Evolutionary conservation across 1,140 invertebrate species (phyloP).

Genomic region (Nephila pilipes): DNA sequence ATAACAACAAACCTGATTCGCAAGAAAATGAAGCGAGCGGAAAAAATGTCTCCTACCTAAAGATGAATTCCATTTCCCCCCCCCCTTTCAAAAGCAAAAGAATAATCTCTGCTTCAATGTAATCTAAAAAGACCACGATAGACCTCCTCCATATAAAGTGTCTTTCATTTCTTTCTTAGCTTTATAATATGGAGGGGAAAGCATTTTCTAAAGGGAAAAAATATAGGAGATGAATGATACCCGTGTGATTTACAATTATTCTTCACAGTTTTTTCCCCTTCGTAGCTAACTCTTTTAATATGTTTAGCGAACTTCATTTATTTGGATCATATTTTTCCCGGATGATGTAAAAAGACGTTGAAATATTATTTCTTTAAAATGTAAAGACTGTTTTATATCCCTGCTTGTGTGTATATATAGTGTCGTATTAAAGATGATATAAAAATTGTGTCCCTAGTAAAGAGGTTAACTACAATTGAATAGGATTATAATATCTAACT

Average conservation of each 20-base stretch:
- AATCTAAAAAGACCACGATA: neutral
- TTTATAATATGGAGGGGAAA: neutral
- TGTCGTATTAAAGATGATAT: no score
- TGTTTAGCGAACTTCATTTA: constrained; percentile 17
- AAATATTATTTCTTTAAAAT: neutral
- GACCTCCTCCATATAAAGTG: constrained; percentile 5
- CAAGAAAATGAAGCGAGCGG: neutral
- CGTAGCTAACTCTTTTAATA: neutral
- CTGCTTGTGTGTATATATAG: no score
- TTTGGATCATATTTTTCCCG: constrained; percentile 34
- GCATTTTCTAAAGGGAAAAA: neutral
- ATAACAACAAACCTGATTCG: neutral
- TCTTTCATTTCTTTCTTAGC: neutral
- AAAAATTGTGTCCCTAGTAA: no score
- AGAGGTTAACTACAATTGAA: no score
- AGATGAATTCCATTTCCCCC: neutral
- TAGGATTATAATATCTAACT: no score
- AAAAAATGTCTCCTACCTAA: constrained; percentile 3
- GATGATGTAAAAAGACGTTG: neutral
- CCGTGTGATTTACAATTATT: constrained; percentile 1
- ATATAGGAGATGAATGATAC: neutral
- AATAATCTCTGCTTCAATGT: neutral
- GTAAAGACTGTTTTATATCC: neutral
- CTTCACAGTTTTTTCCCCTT: neutral
- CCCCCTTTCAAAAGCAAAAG: neutral